Evolutionary conservation across 2,797 vertebrate species (phyloP), one percentile per base, ranked within the genome.

Genomic region (Potorous gilbertii): DNA sequence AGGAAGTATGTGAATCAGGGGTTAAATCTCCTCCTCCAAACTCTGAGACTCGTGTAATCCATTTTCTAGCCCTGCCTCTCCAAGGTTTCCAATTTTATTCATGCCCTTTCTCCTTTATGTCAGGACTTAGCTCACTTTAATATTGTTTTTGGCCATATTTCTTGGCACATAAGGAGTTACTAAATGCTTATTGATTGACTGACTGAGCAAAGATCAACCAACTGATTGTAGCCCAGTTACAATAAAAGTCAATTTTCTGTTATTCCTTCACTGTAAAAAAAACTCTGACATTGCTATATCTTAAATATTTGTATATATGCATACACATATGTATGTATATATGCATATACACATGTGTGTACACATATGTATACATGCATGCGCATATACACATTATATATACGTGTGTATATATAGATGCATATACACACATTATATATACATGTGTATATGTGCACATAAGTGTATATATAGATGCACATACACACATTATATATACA

Each of bases 381-480:
- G 0, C 8, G 28, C 56, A 57, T 8, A 9, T 28, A 56, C 56
- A 57, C 9, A 57, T 9, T 28, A 57, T 57, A 57, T 3, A 57
- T 57, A 56, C 18, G 1, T 24, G 14, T 13, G 55, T 14, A 14
- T 14, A 14, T 14, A 50, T 50, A 4, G 50, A 50, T 50, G 50
- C 50, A 24, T 2, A 40, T 1, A 74, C 1, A n/a, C 59, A 40
- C 5, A 34, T 0, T n/a, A 59, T 12, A 4, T 3, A 31, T 1
- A 59, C 12, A 6, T 52, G 52, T 52, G 52, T 56, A 1, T 57
- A 29, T 29, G 14, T 18, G 27, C 18, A 24, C 5, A 24, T 21
- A 56, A 28, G 27, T 56, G 18, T 56, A 57, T 8, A 10, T 8
- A 57, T 57, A 3, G 8, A 57, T 28, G 0, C 8, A 57, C 56